Evolutionary conservation across 2,113 vertebrate species (phyloP).

Genomic region (Salvelinus sp.): DNA sequence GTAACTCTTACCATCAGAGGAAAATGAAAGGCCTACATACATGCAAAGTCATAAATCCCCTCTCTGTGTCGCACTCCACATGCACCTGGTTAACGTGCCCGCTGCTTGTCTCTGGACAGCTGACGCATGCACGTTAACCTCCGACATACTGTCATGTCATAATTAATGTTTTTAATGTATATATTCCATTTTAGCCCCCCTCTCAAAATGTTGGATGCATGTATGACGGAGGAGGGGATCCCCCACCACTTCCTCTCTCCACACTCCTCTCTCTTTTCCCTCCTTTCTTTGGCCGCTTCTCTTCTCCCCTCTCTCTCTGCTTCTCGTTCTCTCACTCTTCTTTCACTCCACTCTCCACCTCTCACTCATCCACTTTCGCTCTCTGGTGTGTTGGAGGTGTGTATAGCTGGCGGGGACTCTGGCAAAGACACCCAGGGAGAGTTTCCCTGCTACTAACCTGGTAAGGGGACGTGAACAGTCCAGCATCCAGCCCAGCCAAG

Average conservation of each 20-base stretch:
- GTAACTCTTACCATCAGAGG: background rate
- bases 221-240: constrained; percentile 2
- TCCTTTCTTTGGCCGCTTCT: background rate
- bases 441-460: background rate
- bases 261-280: background rate
- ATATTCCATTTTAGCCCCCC: background rate
- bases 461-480: background rate
- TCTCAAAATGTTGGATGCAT: background rate
- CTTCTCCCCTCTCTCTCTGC: background rate
- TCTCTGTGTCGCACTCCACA: constrained; percentile 9
- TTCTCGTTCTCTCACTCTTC: background rate
- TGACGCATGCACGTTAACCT: constrained; percentile 12
- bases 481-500: background rate
- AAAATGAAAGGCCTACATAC: background rate
- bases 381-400: constrained; percentile 13
- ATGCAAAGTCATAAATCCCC: no score
- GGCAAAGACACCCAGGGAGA: background rate
- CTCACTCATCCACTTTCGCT: background rate
- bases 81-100: constrained; percentile 35
- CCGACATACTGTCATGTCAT: constrained; percentile 19
- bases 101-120: constrained; percentile 20
- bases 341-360: background rate
- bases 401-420: constrained; percentile 3
- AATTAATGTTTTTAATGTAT: background rate
- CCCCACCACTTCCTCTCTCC: background rate